A percentile compares a stretch with the other conserved stretches of the same genome.
Conservation (phyloP, 1,140 invertebrate genomes). For the Anthonomus grandis region DNA sequence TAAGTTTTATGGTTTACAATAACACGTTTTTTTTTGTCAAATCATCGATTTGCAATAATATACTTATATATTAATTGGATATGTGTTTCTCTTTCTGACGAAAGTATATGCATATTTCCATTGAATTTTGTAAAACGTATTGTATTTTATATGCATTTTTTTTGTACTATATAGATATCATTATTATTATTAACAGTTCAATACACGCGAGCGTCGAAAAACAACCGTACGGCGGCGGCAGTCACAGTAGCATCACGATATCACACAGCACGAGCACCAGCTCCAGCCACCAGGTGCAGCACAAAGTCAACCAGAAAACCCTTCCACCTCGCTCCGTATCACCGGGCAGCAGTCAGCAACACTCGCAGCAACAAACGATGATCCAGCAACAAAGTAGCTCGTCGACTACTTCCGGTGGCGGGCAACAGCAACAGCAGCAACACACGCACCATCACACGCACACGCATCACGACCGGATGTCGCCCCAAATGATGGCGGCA, state of each 20-base stretch:
- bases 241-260: conserved; percentile 59
- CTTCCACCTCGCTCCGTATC: conserved; percentile 19
- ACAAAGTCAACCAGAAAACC: conserved; percentile 47
- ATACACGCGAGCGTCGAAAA: conserved; percentile 60
- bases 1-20: too few species aligned
- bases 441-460: conserved; percentile 58
- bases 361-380: conserved; percentile 30
- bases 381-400: conserved; percentile 4
- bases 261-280: conserved; percentile 63
- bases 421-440: conserved; percentile 49
- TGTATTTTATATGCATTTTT: neutral
- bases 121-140: too few species aligned
- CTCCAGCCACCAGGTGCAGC: conserved; percentile 55
- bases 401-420: conserved; percentile 1
- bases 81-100: too few species aligned
- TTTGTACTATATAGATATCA: neutral
- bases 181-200: conserved; percentile 38
- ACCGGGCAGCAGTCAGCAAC: neutral
- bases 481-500: conserved; percentile 45
- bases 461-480: conserved; percentile 54
- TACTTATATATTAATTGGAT: too few species aligned
- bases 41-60: too few species aligned
- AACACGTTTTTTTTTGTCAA: too few species aligned
- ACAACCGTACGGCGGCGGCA: conserved; percentile 55
- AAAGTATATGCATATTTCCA: too few species aligned